These are phyloP conservation scores for Misgurnus anguillicaudatus DNA, from an alignment of 2,113 vertebrate species.

Conservation along the genomic window DNA sequence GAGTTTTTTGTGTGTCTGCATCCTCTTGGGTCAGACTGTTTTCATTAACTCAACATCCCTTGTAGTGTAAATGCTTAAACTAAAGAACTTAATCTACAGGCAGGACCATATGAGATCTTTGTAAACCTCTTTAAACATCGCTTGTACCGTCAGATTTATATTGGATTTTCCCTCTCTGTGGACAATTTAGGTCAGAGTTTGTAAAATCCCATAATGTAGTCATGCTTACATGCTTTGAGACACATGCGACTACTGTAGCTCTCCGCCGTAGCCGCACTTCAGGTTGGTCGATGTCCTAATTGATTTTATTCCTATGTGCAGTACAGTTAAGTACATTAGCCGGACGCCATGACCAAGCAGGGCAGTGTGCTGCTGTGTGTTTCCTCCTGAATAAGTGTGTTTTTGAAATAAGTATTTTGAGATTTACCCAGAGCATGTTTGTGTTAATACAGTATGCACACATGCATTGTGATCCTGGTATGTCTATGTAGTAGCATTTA, in stretches of 20 bases:
- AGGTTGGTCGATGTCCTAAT: constrained; percentile 1
- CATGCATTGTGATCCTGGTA: no score
- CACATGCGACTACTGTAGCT: neutral
- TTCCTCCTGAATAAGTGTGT: neutral
- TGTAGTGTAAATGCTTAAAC: constrained; percentile 12
- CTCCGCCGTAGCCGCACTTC: neutral
- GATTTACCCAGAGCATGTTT: neutral
- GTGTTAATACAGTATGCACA: no score
- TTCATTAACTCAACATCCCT: neutral
- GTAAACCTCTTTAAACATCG: constrained; percentile 27
- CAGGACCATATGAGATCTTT: neutral
- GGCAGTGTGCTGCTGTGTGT: neutral
- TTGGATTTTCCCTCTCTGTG: neutral
- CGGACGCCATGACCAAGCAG: neutral
- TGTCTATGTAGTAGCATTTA: neutral
- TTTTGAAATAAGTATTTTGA: neutral
- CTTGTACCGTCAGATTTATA: constrained; percentile 1
- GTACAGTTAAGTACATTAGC: constrained; percentile 2
- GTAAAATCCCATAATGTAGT: constrained; percentile 15
- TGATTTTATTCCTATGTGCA: neutral
- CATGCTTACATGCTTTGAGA: neutral
- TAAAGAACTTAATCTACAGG: neutral
- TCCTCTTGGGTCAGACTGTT: neutral
- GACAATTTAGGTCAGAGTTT: neutral
- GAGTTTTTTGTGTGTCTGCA: neutral